A percentile compares a stretch with the other conserved stretches of the same genome.
These are phyloP conservation scores for Centropyge bicolor DNA, from an alignment of 2,797 vertebrate species.

Conservation along the genomic window DNA sequence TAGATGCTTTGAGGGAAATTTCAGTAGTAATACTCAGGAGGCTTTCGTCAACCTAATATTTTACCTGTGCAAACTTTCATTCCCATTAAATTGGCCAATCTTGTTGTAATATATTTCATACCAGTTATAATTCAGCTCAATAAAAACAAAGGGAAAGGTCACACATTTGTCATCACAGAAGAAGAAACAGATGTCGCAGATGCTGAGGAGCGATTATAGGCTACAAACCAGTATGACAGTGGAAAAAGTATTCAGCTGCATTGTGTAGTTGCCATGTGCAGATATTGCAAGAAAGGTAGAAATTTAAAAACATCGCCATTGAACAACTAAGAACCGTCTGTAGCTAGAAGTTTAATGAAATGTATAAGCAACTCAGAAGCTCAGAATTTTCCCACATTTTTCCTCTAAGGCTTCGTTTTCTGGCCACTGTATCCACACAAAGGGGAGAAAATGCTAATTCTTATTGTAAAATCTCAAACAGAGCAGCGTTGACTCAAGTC, in stretches of 20 bases:
- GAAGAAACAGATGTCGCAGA: background rate
- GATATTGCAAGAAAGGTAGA: background rate
- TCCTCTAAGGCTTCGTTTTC: conserved; percentile 11
- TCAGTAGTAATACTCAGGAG: too few species aligned
- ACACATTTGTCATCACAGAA: conserved; percentile 9
- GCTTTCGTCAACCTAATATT: conserved; percentile 9
- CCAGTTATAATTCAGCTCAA: conserved; percentile 24
- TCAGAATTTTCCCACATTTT: conserved; percentile 15
- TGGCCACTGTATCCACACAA: conserved; percentile 21
- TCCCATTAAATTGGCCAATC: background rate
- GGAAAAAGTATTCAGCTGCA: background rate
- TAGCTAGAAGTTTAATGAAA: background rate
- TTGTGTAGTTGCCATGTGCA: background rate
- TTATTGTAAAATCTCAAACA: conserved; percentile 57
- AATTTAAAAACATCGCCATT: background rate
- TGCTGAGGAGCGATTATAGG: background rate
- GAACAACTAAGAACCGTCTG: background rate
- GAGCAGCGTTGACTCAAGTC: conserved; percentile 49
- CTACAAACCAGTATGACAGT: background rate
- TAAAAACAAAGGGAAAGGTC: conserved; percentile 31
- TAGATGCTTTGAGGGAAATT: background rate
- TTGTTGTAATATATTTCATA: background rate
- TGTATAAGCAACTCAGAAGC: background rate
- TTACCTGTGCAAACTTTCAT: conserved; percentile 4
- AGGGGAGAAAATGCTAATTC: conserved; percentile 26